Conservation (phyloP, 2,797 vertebrate genomes). For the Nothura maculosa region DNA sequence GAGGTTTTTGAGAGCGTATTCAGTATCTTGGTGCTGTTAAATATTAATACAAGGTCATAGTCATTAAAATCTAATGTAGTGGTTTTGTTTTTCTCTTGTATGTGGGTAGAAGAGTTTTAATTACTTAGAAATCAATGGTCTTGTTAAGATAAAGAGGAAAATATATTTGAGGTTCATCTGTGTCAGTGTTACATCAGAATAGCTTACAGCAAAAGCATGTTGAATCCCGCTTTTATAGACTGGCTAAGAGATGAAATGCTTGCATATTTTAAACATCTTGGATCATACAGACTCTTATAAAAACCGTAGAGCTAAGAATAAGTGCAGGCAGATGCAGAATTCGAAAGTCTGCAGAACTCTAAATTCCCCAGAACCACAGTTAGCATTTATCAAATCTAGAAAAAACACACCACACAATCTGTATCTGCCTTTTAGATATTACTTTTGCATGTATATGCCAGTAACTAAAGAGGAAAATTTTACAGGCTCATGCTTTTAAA, state of each 20-base stretch:
- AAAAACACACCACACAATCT: background rate
- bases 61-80: slow-evolving; percentile 32
- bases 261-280: background rate
- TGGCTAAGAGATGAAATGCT: background rate
- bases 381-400: background rate
- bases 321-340: background rate
- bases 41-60: slow-evolving; percentile 15
- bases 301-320: background rate
- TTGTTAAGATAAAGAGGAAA: background rate
- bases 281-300: background rate
- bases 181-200: background rate
- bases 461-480: background rate
- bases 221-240: background rate
- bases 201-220: background rate
- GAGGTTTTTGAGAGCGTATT: background rate
- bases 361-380: background rate
- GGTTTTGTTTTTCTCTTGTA: background rate
- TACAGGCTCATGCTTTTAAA: background rate
- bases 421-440: background rate
- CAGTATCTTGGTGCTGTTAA: background rate
- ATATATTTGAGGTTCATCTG: background rate
- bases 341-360: background rate
- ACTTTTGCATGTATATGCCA: background rate
- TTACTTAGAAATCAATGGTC: background rate
- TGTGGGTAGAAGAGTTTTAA: background rate